phyloP scores from a whole-genome alignment of 2,888 invertebrate genomes.

The Chrysina gloriosa region DNA sequence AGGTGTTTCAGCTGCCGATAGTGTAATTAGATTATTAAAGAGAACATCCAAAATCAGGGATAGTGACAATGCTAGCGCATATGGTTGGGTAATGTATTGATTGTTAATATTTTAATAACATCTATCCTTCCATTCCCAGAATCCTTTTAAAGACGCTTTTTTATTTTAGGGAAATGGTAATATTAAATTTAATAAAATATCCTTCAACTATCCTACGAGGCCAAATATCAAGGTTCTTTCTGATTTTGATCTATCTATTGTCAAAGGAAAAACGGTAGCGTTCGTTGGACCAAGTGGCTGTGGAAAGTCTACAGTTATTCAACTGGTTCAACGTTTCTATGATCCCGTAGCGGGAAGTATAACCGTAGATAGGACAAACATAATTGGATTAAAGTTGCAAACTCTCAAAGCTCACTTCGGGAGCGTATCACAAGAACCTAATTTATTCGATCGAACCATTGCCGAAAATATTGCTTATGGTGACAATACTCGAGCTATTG shows the following conservation, averaged over 20 bases:
- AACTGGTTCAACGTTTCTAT: slow-evolving; percentile 86
- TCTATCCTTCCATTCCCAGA: too few species aligned
- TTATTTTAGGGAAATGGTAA: slow-evolving; percentile 68
- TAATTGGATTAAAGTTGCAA: slow-evolving; percentile 53
- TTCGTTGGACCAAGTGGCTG: slow-evolving; percentile 87
- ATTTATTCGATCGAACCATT: slow-evolving; percentile 89
- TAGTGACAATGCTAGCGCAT: slow-evolving; percentile 53
- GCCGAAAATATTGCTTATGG: slow-evolving; percentile 94
- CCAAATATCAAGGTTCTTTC: slow-evolving; percentile 76
- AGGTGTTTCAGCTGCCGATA: slow-evolving; percentile 78
- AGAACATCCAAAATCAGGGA: slow-evolving; percentile 71
- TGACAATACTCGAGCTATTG: slow-evolving; percentile 75
- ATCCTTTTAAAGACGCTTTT: too few species aligned
- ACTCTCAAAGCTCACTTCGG: slow-evolving; percentile 80
- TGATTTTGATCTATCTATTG: slow-evolving; percentile 72
- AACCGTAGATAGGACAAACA: slow-evolving; percentile 55
- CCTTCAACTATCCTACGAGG: slow-evolving; percentile 83
- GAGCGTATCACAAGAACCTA: slow-evolving; percentile 93
- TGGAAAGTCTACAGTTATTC: slow-evolving; percentile 89
- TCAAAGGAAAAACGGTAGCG: slow-evolving; percentile 78
- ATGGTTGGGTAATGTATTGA: slow-evolving; percentile 58
- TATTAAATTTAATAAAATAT: slow-evolving; percentile 76
- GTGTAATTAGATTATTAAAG: slow-evolving; percentile 73
- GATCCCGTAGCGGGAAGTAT: slow-evolving; percentile 77
- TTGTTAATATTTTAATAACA: background rate